Base-by-base conservation (phyloP, 2,797 vertebrate genomes). In the Australoheros facetus region DNA sequence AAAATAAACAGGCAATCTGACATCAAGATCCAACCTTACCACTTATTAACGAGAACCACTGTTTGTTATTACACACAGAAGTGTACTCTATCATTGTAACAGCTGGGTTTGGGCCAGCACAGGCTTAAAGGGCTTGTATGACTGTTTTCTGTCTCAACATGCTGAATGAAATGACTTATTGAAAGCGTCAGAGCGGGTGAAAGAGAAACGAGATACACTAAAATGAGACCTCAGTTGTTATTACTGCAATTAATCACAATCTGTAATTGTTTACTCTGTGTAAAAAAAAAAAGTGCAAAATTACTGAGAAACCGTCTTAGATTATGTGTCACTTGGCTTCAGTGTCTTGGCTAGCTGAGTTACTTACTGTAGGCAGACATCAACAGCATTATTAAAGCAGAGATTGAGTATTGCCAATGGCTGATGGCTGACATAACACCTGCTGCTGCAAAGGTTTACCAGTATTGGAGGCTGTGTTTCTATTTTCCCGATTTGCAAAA, bases 221-320 rank as follows among this genome's bases (percentile, higher is more conserved):
- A 81, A 91, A 82, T 82, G 19, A 88, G 87, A 81, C 77, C 82
- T 58, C 59, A 21, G 19, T 77, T 91, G 85, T 88, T 93, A 75
- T 93, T 89, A 56, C 39, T 85, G 82, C 82, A 91, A 85, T 94
- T 88, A 90, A 89, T 94, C 93, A 92, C 77, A 56, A 80, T 80
- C 19, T 77, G 79, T 84, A 86, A 88, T 73, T 91, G 83, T 93
- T 94, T 92, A 37, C 71, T 78, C 56, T 81, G 71, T 48, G 72
- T 70, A 17, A 80, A 71, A 64, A 80, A 64, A 53, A 60, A 64
- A 48, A 7, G 26, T 59, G 26, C 83, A 39, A 86, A 80, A 75
- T 56, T 82, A 64, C 80, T 26, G 73, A 87, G 78, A 88, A 78
- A 73, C 57, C 37, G 12, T 73, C 17, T 81, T 62, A 51, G 72